Conservation (phyloP, 1,140 invertebrate species). For the Pollicipes pollicipes region DNA sequence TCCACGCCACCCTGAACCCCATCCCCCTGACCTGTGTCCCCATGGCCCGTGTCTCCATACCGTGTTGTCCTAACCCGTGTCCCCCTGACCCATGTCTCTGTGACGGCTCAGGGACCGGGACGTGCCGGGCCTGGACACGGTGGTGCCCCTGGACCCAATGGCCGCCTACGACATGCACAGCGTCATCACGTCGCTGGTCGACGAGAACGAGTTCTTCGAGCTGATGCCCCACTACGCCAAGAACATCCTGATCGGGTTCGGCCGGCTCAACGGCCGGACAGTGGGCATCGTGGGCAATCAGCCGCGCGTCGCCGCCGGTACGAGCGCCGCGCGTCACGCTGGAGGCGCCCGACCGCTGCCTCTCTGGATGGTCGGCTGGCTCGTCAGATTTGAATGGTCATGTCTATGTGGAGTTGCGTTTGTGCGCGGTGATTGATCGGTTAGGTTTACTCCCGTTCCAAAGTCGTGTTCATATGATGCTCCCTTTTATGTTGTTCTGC, state of each 20-base stretch:
- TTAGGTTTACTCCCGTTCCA: no score
- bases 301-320: slow-evolving; percentile 48
- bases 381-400: no score
- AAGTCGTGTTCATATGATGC: no score
- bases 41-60: no score
- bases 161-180: slow-evolving; percentile 52
- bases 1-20: no score
- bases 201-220: slow-evolving; percentile 54
- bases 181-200: slow-evolving; percentile 38
- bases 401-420: no score
- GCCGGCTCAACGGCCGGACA: slow-evolving; percentile 45
- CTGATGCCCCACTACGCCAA: slow-evolving; percentile 54
- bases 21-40: no score
- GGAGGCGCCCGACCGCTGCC: no score
- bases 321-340: slow-evolving; percentile 6
- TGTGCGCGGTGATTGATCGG: no score
- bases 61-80: no score
- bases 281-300: slow-evolving; percentile 57
- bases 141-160: slow-evolving; percentile 45
- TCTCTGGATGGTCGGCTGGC: no score
- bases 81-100: slow-evolving; percentile 8
- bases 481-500: no score
- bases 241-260: slow-evolving; percentile 50
- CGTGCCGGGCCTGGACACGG: slow-evolving; percentile 42
- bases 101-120: slow-evolving; percentile 34